These are phyloP conservation scores for Drosophila cyrtoloma DNA, from an alignment of 2,888 invertebrate genomes.

Conservation along the genomic window DNA sequence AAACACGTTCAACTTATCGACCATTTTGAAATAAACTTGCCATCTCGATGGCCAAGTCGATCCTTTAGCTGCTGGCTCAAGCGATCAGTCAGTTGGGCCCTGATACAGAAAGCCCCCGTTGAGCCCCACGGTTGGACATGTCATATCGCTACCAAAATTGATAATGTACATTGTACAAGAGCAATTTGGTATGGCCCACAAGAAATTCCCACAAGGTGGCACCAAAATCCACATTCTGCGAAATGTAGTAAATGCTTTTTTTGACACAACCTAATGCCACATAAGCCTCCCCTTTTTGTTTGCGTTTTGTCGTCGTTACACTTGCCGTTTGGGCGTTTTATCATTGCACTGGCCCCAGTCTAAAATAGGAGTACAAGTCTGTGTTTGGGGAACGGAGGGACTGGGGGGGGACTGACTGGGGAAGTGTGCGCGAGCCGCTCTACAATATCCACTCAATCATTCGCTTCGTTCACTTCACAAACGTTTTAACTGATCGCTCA, in stretches of 20 bases:
- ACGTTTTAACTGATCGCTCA: conserved; percentile 78
- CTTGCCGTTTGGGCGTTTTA: conserved; percentile 53
- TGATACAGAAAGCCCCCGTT: conserved; percentile 37
- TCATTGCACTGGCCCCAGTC: conserved; percentile 29
- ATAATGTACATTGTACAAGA: conserved; percentile 44
- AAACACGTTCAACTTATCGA: conserved; percentile 78
- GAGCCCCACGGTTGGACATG: conserved; percentile 44
- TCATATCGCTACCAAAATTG: conserved; percentile 51
- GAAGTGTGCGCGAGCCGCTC: conserved; percentile 49
- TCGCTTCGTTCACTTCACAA: conserved; percentile 63
- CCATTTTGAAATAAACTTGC: conserved; percentile 53
- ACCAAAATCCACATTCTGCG: conserved; percentile 44
- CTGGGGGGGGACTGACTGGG: neutral
- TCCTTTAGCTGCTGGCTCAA: conserved; percentile 38
- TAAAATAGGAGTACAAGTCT: conserved; percentile 11
- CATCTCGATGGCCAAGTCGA: conserved; percentile 45
- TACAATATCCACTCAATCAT: conserved; percentile 79
- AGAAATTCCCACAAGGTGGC: conserved; percentile 46
- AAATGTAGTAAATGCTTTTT: conserved; percentile 69
- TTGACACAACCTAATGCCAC: conserved; percentile 71
- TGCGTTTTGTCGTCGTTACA: conserved; percentile 30
- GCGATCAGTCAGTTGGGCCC: conserved; percentile 10
- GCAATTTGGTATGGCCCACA: conserved; percentile 10
- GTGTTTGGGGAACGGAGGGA: conserved; percentile 2
- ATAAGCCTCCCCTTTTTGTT: conserved; percentile 55